phyloP scores from a whole-genome alignment of 2,888 invertebrate genomes.

The Amiota mariae region DNA sequence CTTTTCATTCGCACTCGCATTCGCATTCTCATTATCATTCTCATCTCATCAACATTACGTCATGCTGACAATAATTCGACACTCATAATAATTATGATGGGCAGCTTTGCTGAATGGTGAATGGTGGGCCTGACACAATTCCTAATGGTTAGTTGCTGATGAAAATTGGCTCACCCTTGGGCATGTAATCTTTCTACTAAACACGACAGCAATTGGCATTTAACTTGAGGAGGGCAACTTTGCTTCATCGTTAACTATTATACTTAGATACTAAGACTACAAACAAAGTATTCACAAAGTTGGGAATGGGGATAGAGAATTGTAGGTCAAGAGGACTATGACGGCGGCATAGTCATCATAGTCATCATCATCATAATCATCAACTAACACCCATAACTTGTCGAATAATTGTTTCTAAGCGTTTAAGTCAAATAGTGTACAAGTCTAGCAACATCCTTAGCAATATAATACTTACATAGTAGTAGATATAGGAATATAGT shows the following conservation, averaged over 20 bases:
- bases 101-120: conserved; percentile 48
- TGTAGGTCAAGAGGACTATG: not conserved
- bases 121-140: conserved; percentile 48
- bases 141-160: conserved; percentile 43
- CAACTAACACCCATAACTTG: conserved; percentile 52
- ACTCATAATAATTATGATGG: conserved; percentile 66
- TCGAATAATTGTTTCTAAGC: conserved; percentile 66
- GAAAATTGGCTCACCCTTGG: conserved; percentile 34
- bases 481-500: too few species aligned
- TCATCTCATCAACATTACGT: conserved; percentile 39
- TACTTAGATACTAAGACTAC: too few species aligned
- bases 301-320: not conserved
- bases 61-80: conserved; percentile 59
- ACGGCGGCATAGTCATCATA: not conserved
- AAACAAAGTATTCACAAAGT: not conserved
- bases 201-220: conserved; percentile 38
- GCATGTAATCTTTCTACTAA: conserved; percentile 47
- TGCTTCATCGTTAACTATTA: not conserved
- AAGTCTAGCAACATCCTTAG: conserved; percentile 36
- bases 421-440: conserved; percentile 59
- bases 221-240: conserved; percentile 34
- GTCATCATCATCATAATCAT: not conserved
- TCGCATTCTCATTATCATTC: conserved; percentile 40
- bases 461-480: too few species aligned
- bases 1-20: conserved; percentile 2